A percentile compares a stretch with the other conserved stretches of the same genome.
Evolutionary conservation across 2,113 vertebrate species (phyloP).

Genomic region (Anarrhichthys ocellatus): DNA sequence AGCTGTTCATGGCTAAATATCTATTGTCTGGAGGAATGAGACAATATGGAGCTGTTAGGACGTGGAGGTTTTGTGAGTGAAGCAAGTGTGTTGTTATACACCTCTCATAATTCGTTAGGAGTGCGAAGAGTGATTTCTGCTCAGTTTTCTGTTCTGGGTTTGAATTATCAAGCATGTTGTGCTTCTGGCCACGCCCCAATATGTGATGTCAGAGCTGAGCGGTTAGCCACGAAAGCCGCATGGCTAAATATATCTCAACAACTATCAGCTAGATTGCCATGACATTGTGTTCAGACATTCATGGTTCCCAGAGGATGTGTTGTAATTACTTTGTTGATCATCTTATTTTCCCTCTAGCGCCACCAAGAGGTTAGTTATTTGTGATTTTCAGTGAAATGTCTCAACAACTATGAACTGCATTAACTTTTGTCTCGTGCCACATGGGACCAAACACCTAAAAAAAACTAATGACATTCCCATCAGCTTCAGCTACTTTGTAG

Average conservation of each 20-base stretch:
- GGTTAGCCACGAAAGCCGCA: neutral
- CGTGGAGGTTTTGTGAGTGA: conserved; percentile 17
- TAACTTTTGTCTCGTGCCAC: neutral
- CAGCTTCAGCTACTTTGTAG: neutral
- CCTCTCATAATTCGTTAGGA: neutral
- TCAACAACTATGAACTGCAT: neutral
- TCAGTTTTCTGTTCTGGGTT: conserved; percentile 17
- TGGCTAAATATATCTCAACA: neutral
- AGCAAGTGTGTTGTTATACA: conserved; percentile 13
- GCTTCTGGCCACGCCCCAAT: neutral
- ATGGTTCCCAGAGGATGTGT: neutral
- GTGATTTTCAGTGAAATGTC: neutral
- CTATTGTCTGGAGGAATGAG: neutral
- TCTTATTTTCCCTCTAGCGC: neutral
- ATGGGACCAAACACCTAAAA: neutral
- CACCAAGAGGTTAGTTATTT: neutral
- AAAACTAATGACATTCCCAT: neutral
- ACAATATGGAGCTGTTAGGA: conserved; percentile 36
- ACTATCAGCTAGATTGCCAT: neutral
- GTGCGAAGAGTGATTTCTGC: conserved; percentile 5
- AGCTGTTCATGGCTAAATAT: neutral
- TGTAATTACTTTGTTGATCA: neutral
- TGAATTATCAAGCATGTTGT: neutral
- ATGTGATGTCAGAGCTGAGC: neutral
- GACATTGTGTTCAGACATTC: neutral